Percentiles rank a stretch among this genome's conserved stretches.
These are phyloP conservation scores for Axea sp. DNA, from an alignment of 2,888 invertebrate genomes.

Conservation along the genomic window DNA sequence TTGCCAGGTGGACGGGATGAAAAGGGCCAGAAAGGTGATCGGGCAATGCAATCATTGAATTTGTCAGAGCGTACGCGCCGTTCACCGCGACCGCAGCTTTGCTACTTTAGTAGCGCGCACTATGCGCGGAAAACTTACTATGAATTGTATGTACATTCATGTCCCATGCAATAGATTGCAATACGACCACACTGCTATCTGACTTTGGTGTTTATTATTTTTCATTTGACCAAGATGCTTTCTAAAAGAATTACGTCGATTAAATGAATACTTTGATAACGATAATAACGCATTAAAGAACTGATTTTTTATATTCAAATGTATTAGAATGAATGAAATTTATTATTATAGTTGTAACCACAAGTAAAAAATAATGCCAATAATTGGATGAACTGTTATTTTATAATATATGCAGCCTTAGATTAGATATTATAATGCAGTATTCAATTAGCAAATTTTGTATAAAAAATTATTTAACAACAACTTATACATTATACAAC, in stretches of 20 bases:
- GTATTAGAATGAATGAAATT: too few species aligned
- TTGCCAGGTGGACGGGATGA: conserved; percentile 57
- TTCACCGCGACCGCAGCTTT: conserved; percentile 48
- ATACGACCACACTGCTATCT: conserved; percentile 12
- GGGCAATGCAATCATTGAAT: conserved; percentile 56
- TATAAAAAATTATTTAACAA: too few species aligned
- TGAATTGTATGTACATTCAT: conserved; percentile 45
- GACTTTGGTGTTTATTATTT: conserved; percentile 18
- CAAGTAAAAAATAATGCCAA: too few species aligned
- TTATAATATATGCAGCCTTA: too few species aligned
- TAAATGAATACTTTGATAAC: background rate
- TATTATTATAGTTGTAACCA: too few species aligned
- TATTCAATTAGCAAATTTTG: too few species aligned
- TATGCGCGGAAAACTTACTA: conserved; percentile 35
- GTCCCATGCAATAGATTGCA: conserved; percentile 9
- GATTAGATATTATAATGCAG: too few species aligned
- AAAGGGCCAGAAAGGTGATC: conserved; percentile 61
- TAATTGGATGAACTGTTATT: too few species aligned
- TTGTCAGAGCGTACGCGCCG: conserved; percentile 62
- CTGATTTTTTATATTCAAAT: too few species aligned
- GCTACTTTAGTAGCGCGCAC: conserved; percentile 58
- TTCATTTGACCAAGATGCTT: background rate
- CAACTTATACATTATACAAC: too few species aligned
- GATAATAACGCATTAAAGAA: too few species aligned
- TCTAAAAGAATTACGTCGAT: conserved; percentile 13